phyloP scores from a whole-genome alignment of 1,140 invertebrate species.

The Hyposmocoma kahamanoa region DNA sequence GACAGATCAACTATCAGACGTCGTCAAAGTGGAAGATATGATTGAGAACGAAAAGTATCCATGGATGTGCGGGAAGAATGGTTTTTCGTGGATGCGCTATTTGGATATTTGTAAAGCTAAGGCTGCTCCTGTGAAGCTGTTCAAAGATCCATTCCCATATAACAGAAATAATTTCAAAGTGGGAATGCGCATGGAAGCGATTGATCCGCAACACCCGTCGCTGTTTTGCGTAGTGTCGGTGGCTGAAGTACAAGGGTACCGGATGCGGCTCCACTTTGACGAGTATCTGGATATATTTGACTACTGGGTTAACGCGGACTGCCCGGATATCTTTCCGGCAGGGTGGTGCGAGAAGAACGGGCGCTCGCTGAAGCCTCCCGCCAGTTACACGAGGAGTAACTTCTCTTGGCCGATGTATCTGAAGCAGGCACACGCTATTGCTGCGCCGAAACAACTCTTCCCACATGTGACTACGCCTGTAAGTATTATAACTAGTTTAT shows the following conservation, averaged over 20 bases:
- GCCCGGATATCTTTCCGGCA: slow-evolving; percentile 91
- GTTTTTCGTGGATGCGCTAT: slow-evolving; percentile 85
- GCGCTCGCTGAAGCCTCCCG: slow-evolving; percentile 84
- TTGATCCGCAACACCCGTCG: slow-evolving; percentile 93
- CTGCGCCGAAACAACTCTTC: slow-evolving; percentile 88
- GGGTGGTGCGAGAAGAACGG: slow-evolving; percentile 94
- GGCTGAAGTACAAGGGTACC: slow-evolving; percentile 86
- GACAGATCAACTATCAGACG: slow-evolving; percentile 32
- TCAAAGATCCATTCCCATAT: slow-evolving; percentile 86
- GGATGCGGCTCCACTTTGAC: slow-evolving; percentile 93
- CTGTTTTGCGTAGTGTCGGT: slow-evolving; percentile 92
- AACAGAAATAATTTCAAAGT: slow-evolving; percentile 82
- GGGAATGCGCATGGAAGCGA: slow-evolving; percentile 95
- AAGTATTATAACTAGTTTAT: slow-evolving; percentile 23
- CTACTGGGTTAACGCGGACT: slow-evolving; percentile 96
- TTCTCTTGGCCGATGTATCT: slow-evolving; percentile 93
- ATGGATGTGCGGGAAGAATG: slow-evolving; percentile 80
- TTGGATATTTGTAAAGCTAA: slow-evolving; percentile 81
- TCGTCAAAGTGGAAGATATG: slow-evolving; percentile 42
- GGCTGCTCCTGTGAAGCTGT: slow-evolving; percentile 84
- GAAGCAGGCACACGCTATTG: slow-evolving; percentile 82
- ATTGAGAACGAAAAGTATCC: slow-evolving; percentile 74
- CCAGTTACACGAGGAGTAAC: slow-evolving; percentile 74
- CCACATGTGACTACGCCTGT: slow-evolving; percentile 67
- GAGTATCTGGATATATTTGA: slow-evolving; percentile 92